A percentile compares a stretch with the other conserved stretches of the same genome.
Evolutionary conservation across 1,140 invertebrate species (phyloP).

Genomic region (Tribolium madens): DNA sequence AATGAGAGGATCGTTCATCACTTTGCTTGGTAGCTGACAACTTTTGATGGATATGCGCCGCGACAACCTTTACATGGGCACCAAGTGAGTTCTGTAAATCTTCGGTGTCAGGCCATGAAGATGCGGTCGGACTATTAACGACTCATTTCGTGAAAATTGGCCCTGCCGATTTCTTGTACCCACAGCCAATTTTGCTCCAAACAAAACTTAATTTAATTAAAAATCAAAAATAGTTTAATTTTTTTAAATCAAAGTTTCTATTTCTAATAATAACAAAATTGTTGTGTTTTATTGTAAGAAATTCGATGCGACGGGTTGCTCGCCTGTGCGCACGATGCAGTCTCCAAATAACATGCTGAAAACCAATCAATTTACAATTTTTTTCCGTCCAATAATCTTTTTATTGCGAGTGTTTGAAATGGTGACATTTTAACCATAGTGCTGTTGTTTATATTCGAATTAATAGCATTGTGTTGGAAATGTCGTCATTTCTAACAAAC

Average conservation of each 20-base stretch:
- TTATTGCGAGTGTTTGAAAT: slow-evolving; percentile 59
- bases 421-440: slow-evolving; percentile 67
- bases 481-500: slow-evolving; percentile 64
- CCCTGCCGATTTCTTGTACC: too few relatives aligned
- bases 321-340: slow-evolving; percentile 39
- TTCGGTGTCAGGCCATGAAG: background rate
- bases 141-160: slow-evolving; percentile 24
- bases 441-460: slow-evolving; percentile 63
- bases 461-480: slow-evolving; percentile 66
- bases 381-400: background rate
- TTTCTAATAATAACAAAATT: too few relatives aligned
- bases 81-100: slow-evolving; percentile 42
- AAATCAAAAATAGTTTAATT: too few relatives aligned
- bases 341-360: slow-evolving; percentile 19
- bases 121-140: slow-evolving; percentile 32
- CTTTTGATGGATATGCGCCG: slow-evolving; percentile 28
- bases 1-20: slow-evolving; percentile 19
- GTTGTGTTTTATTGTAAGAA: too few relatives aligned
- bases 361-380: background rate
- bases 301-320: slow-evolving; percentile 40
- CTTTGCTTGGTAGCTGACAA: slow-evolving; percentile 29
- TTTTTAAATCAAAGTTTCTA: too few relatives aligned
- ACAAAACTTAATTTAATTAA: too few relatives aligned
- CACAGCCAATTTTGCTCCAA: too few relatives aligned
- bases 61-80: slow-evolving; percentile 32